Evolutionary conservation across 2,113 vertebrate species (phyloP).

Genomic region (Hystrix cristata): DNA sequence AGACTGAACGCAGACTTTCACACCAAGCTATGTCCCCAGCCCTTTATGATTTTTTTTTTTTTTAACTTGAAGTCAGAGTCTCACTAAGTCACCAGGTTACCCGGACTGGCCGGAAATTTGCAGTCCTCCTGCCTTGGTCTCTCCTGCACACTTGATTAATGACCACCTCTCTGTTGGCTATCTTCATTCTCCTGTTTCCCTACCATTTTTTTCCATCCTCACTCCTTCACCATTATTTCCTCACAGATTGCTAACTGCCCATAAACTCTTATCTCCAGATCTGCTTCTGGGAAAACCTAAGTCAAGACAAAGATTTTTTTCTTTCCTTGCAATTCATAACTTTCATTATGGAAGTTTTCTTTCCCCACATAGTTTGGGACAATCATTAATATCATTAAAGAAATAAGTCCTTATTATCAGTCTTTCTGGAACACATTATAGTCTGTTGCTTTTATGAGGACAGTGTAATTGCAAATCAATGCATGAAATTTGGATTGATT

Average conservation of each 20-base stretch:
- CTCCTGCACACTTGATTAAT: background rate
- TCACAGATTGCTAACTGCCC: background rate
- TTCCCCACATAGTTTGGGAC: background rate
- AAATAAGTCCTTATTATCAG: constrained; percentile 46
- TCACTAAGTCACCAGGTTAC: background rate
- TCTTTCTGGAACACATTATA: background rate
- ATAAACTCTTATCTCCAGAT: background rate
- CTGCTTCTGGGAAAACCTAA: constrained; percentile 37
- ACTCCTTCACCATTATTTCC: background rate
- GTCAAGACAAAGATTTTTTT: background rate
- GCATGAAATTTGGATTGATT: constrained; percentile 37
- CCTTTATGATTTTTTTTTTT: background rate
- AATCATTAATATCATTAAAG: constrained; percentile 55
- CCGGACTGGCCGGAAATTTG: background rate
- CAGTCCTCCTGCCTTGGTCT: background rate
- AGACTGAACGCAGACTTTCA: background rate
- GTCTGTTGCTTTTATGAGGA: constrained; percentile 28
- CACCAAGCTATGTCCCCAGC: background rate
- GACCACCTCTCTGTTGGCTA: background rate
- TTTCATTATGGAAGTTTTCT: background rate
- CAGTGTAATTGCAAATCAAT: constrained; percentile 31
- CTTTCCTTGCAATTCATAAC: background rate
- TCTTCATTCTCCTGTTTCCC: background rate
- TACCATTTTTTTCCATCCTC: background rate
- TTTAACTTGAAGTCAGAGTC: too few relatives aligned